phyloP scores from a whole-genome alignment of 2,888 invertebrate genomes.

The Caenorhabditis panamensis region DNA sequence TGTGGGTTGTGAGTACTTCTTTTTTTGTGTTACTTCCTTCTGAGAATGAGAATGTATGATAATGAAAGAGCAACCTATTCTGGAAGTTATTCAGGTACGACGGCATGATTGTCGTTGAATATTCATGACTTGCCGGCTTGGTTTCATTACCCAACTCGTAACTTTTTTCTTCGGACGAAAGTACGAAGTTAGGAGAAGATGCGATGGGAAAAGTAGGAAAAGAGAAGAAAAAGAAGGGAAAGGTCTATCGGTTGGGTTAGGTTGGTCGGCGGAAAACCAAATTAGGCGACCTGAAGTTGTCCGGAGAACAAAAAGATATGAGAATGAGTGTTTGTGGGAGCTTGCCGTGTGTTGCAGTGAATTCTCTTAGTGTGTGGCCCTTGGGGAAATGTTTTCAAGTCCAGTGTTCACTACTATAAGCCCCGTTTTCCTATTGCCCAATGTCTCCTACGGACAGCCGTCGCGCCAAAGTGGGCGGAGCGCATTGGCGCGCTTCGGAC shows the following conservation, averaged over 20 bases:
- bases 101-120: conserved; percentile 4
- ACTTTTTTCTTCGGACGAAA: conserved; percentile 14
- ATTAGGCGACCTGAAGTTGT: conserved; percentile 48
- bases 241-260: not conserved
- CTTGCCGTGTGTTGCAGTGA: conserved; percentile 32
- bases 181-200: not conserved
- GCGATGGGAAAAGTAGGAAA: conserved; percentile 13
- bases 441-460: conserved; percentile 57
- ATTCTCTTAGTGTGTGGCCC: conserved; percentile 44
- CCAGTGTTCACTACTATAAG: conserved; percentile 60
- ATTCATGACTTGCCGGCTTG: conserved; percentile 10
- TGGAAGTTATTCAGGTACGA: not conserved
- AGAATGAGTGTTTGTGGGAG: conserved; percentile 11
- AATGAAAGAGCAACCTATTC: not conserved
- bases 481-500: conserved; percentile 56
- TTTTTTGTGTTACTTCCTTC: not conserved
- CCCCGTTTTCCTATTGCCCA: conserved; percentile 56
- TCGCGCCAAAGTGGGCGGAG: conserved; percentile 61
- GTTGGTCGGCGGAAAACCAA: conserved; percentile 17
- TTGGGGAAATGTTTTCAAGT: conserved; percentile 50
- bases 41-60: not conserved
- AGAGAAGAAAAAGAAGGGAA: conserved; percentile 3
- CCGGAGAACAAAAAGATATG: conserved; percentile 26
- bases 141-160: conserved; percentile 2
- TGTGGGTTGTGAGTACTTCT: not conserved